Base-by-base conservation (phyloP, 1,140 invertebrate genomes). In the Tetragnatha versicolor region DNA sequence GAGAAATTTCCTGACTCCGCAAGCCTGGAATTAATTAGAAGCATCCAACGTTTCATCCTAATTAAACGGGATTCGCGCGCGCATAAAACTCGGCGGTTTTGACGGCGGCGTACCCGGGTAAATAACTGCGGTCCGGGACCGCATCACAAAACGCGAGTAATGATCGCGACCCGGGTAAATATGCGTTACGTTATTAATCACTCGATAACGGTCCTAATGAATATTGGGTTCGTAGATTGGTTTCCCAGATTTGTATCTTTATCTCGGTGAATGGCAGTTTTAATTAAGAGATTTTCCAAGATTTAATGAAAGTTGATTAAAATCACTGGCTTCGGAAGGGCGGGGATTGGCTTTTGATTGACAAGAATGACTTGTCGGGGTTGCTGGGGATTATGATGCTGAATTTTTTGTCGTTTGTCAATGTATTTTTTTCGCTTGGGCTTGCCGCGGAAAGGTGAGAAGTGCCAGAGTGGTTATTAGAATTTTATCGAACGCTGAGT, bases 161-260 rank as follows among this genome's bases (percentile, higher is more conserved):
- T 31, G 55, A 58, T 58, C 55, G 10, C 17, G 31, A 31, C 5
- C 10, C 6, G 7, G 31, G 49, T 22, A 53, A 53, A 53, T 53
- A 53, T 25, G 55, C 3, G 55, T 7, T 22, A 20, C 14, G 17
- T n/a, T 58, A 58, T 58, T 58, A 58, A 58, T 58, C 55, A 33
- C 35, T 58, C 35, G 35, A 58, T 33, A 58, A 58, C 55, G 29
- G 14, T 58, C 55, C 35, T 58, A 58, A 58, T 58, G 55, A 58
- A 58, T 58, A 58, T 58, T 58, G 55, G 31, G 55, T 58, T 58
- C 55, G 35, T 20, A 58, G 55, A 58, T 33, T 27, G 55, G 55
- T 17, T 10, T n/a, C 35, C 22, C 31, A 35, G 31, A 33, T 14
- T 35, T n/a, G n/a, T n/a, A n/a, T n/a, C n/a, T n/a, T n/a, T n/a